Evolutionary conservation across 2,797 vertebrate species (phyloP).

Genomic region (Microcaecilia unicolor): DNA sequence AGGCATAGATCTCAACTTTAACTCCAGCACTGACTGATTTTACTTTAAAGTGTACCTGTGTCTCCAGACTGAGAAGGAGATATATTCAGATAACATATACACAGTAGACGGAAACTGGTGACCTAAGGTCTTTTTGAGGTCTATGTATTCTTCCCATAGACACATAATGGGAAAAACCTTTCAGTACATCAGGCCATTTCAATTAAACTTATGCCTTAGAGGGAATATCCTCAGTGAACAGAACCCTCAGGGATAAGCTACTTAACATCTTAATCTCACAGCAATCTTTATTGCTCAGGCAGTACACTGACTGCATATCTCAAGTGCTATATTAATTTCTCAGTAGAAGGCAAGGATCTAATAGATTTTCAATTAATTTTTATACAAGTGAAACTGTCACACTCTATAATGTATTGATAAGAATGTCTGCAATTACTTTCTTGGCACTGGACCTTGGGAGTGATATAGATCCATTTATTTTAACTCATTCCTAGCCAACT

Average conservation of each 20-base stretch:
- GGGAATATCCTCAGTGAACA: background rate
- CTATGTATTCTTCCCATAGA: too few relatives aligned
- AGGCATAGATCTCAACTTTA: too few relatives aligned
- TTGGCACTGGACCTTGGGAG: constrained; percentile 31
- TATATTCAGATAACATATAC: too few relatives aligned
- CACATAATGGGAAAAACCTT: too few relatives aligned
- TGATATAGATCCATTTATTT: constrained; percentile 36
- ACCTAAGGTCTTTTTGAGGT: too few relatives aligned
- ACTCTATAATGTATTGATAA: constrained; percentile 30
- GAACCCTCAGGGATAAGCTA: background rate
- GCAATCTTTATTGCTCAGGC: constrained; percentile 19
- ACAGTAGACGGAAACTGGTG: too few relatives aligned
- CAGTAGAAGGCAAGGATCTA: constrained; percentile 32
- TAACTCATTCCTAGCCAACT: too few relatives aligned
- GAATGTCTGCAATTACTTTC: constrained; percentile 45
- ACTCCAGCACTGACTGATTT: too few relatives aligned
- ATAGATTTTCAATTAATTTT: constrained; percentile 50
- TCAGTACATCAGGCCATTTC: too few relatives aligned
- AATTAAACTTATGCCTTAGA: too few relatives aligned
- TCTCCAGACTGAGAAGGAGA: too few relatives aligned
- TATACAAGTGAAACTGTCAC: constrained; percentile 37
- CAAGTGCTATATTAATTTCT: constrained; percentile 40
- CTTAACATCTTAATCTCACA: constrained; percentile 4
- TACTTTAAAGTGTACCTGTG: too few relatives aligned
- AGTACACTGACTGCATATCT: constrained; percentile 18